Percentiles rank a stretch among this genome's conserved stretches.
Evolutionary conservation across 2,888 invertebrate genomes (phyloP).

Genomic region (Priocnemis perturbator): DNA sequence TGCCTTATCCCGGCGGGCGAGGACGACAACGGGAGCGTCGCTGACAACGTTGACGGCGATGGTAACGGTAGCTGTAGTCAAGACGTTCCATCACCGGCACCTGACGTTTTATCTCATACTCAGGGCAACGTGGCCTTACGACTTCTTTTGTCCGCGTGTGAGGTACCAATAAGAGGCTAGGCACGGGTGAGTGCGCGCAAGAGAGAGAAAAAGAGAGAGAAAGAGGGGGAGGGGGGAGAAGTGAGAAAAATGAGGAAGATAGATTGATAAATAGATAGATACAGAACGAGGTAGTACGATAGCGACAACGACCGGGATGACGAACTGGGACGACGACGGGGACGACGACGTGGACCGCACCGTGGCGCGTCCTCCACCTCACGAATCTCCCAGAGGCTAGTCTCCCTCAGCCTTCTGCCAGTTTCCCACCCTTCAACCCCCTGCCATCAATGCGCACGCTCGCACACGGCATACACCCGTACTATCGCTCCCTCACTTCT

Average conservation of each 20-base stretch:
- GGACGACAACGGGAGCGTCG: not conserved
- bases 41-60: not conserved
- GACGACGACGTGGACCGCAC: slow-evolving; percentile 13
- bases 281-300: not conserved
- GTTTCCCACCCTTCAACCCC: slow-evolving; percentile 3
- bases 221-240: not conserved
- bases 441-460: not conserved
- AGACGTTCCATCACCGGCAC: no score
- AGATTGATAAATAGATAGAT: not conserved
- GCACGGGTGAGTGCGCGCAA: not conserved
- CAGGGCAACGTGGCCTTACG: not conserved
- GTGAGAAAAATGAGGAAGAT: not conserved
- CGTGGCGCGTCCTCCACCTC: slow-evolving; percentile 42
- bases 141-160: not conserved
- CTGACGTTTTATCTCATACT: no score
- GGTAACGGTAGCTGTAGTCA: no score
- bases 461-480: not conserved
- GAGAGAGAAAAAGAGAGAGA: not conserved
- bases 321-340: slow-evolving; percentile 12
- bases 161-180: not conserved
- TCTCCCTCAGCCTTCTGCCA: not conserved
- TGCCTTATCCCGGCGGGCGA: not conserved
- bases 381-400: slow-evolving; percentile 32
- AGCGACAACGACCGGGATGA: slow-evolving; percentile 11
- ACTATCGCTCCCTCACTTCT: not conserved